These are phyloP conservation scores for Sylvia atricapilla DNA, from an alignment of 2,113 vertebrate genomes.

Conservation along the genomic window DNA sequence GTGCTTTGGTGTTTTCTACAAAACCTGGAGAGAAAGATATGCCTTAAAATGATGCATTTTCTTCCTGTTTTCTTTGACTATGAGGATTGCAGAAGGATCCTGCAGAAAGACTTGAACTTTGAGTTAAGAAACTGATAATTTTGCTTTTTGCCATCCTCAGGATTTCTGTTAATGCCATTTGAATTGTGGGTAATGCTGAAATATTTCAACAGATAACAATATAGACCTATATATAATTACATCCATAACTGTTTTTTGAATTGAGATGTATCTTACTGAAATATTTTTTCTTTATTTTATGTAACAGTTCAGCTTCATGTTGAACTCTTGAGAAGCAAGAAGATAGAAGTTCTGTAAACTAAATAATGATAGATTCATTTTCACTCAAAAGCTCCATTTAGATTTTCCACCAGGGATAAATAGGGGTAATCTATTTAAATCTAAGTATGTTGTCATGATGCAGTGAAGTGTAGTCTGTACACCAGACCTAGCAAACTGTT, in stretches of 20 bases:
- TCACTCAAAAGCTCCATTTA: slow-evolving; percentile 1
- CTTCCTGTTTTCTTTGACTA: background rate
- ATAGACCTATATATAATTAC: background rate
- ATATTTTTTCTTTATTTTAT: background rate
- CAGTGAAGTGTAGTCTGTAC: background rate
- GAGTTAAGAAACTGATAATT: background rate
- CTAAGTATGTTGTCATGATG: slow-evolving; percentile 7
- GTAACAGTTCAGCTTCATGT: background rate
- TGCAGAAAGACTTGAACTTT: background rate
- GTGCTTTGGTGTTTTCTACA: background rate
- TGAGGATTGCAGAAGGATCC: background rate
- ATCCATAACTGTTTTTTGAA: background rate
- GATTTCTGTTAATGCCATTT: background rate
- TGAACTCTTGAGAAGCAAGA: background rate
- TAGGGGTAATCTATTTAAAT: slow-evolving; percentile 22
- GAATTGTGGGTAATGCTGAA: background rate
- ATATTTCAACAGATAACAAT: background rate
- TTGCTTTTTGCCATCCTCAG: background rate
- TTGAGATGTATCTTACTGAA: background rate
- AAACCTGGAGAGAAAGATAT: background rate
- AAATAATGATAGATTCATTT: background rate
- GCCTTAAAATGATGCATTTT: background rate
- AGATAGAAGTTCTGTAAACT: background rate
- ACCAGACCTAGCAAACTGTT: slow-evolving; percentile 32
- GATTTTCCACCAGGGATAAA: slow-evolving; percentile 43